A percentile compares a stretch with the other conserved stretches of the same genome.
Evolutionary conservation across 2,113 vertebrate species (phyloP).

Genomic region (Sardina pilchardus): DNA sequence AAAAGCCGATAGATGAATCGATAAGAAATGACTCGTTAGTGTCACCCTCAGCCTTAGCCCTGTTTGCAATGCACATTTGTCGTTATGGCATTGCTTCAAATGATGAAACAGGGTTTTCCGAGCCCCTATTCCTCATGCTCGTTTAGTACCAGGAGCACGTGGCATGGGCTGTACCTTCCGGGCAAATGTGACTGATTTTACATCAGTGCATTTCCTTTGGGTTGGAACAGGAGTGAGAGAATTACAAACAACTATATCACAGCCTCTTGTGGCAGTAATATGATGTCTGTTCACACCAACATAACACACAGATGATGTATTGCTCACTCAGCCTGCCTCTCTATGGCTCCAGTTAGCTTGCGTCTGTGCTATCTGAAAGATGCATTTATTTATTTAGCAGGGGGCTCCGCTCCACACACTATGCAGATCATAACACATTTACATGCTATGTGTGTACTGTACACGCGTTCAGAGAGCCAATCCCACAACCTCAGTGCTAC

Average conservation of each 20-base stretch:
- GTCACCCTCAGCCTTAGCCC: too few relatives aligned
- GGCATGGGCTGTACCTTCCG: not conserved
- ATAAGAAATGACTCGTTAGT: too few relatives aligned
- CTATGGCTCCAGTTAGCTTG: not conserved
- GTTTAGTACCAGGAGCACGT: not conserved
- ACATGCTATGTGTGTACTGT: not conserved
- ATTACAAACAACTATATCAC: not conserved
- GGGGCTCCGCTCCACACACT: not conserved
- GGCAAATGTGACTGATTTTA: not conserved
- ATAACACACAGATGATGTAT: not conserved
- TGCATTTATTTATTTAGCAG: not conserved
- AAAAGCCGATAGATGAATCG: too few relatives aligned
- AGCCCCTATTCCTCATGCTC: not conserved
- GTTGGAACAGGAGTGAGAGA: conserved; percentile 4
- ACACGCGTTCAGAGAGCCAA: not conserved
- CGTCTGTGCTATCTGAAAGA: not conserved
- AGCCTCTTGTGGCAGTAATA: not conserved
- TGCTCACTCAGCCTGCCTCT: not conserved
- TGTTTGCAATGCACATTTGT: not conserved
- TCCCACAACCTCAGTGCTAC: not conserved
- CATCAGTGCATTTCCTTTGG: conserved; percentile 9
- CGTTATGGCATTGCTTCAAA: not conserved
- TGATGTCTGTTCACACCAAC: not conserved
- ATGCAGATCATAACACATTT: not conserved
- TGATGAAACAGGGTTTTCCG: not conserved